Evolutionary conservation across 1,140 invertebrate genomes (phyloP).

Genomic region (Fragariocoptes setiger): DNA sequence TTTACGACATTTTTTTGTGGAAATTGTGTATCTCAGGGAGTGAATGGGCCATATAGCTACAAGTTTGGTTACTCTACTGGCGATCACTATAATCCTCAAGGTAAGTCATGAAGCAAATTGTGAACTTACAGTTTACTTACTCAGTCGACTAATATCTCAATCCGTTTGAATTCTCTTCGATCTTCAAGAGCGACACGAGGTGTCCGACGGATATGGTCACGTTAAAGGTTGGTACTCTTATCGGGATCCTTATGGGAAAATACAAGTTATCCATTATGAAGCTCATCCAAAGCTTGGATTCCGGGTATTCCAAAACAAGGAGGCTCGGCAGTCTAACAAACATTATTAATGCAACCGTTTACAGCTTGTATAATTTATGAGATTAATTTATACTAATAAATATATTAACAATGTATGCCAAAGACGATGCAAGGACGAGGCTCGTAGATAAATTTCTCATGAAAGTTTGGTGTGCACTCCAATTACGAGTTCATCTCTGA

Average conservation of each 20-base stretch:
- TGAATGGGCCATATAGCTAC: conserved; percentile 42
- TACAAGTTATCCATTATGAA: conserved; percentile 39
- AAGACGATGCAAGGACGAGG: too few species aligned
- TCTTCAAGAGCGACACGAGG: neutral
- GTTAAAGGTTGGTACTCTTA: conserved; percentile 52
- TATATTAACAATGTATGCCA: too few species aligned
- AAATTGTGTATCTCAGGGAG: conserved; percentile 36
- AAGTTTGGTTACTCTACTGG: conserved; percentile 59
- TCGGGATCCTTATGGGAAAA: conserved; percentile 39
- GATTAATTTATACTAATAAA: too few species aligned
- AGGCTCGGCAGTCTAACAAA: too few species aligned
- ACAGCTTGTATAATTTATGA: too few species aligned
- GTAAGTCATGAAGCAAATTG: conserved; percentile 33
- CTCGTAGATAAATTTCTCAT: too few species aligned
- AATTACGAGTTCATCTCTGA: too few species aligned
- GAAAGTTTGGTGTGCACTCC: too few species aligned
- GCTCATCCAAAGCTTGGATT: conserved; percentile 36
- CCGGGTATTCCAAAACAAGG: conserved; percentile 6
- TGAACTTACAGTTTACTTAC: neutral
- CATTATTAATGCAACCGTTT: too few species aligned
- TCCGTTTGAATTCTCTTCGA: too few species aligned
- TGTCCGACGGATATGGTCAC: conserved; percentile 28
- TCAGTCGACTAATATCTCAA: neutral
- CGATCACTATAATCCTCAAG: conserved; percentile 40
- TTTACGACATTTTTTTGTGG: too few species aligned